These are phyloP conservation scores for Myrmophylax atrothorax DNA, from an alignment of 2,113 vertebrate species.

Conservation along the genomic window DNA sequence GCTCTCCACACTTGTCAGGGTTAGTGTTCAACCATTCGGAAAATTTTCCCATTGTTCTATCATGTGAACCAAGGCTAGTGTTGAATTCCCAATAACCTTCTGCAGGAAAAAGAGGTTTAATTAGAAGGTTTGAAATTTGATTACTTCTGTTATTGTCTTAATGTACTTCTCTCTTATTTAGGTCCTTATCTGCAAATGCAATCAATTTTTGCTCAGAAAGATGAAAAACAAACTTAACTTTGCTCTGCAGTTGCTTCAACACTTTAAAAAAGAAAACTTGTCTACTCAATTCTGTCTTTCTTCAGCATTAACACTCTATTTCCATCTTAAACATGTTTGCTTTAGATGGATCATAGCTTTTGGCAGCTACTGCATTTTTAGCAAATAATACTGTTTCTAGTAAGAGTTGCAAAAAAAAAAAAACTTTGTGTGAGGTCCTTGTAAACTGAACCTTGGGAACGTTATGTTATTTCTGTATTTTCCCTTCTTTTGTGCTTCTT, in stretches of 20 bases:
- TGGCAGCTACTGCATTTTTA: conserved; percentile 91
- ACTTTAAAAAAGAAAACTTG: conserved; percentile 69
- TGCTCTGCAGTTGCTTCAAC: conserved; percentile 44
- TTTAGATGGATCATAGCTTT: conserved; percentile 94
- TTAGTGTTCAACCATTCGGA: conserved; percentile 94
- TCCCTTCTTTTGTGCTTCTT: conserved; percentile 75
- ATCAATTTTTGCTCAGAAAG: conserved; percentile 43
- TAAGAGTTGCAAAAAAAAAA: conserved; percentile 85
- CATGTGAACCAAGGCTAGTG: conserved; percentile 87
- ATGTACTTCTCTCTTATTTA: conserved; percentile 45
- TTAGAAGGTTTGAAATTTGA: conserved; percentile 87
- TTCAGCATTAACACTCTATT: conserved; percentile 78
- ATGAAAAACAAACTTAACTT: conserved; percentile 38
- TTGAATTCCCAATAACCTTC: conserved; percentile 87
- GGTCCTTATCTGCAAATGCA: conserved; percentile 49
- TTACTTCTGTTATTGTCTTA: conserved; percentile 84
- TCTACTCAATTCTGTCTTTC: conserved; percentile 71
- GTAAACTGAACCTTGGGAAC: conserved; percentile 88
- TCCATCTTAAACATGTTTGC: conserved; percentile 84
- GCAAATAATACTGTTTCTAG: conserved; percentile 99
- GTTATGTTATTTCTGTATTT: conserved; percentile 77
- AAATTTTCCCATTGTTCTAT: conserved; percentile 97
- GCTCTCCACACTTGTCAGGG: conserved; percentile 94
- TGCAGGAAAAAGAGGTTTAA: conserved; percentile 79
- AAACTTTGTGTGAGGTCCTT: conserved; percentile 98